Conservation (phyloP, 2,888 invertebrate species). For the Orthosia cruda region DNA sequence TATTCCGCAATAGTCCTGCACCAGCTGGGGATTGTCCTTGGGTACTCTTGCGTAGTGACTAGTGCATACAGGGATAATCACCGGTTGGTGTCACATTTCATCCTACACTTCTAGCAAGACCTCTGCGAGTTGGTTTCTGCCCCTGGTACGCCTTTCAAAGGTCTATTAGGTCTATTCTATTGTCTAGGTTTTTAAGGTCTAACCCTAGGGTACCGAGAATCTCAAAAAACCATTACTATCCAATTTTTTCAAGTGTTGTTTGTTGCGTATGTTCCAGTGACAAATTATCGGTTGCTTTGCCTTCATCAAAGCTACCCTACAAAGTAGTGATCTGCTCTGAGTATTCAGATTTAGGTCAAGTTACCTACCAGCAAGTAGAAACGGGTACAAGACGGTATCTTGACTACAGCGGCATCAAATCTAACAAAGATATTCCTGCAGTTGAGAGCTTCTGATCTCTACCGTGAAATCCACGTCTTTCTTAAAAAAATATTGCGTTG, state of each 20-base stretch:
- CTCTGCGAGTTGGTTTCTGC: too few relatives aligned
- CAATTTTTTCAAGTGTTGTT: not conserved
- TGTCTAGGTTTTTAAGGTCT: too few relatives aligned
- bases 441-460: slow-evolving; percentile 6
- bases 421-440: not conserved
- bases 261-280: not conserved
- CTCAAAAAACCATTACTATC: too few relatives aligned
- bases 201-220: too few relatives aligned
- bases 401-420: not conserved
- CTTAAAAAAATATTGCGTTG: not conserved
- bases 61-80: too few relatives aligned
- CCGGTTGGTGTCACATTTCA: too few relatives aligned
- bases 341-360: slow-evolving; percentile 26
- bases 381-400: slow-evolving; percentile 11
- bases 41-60: too few relatives aligned
- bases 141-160: too few relatives aligned
- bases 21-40: too few relatives aligned
- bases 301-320: not conserved
- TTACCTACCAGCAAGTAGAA: not conserved
- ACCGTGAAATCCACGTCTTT: not conserved
- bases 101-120: too few relatives aligned
- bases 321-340: not conserved
- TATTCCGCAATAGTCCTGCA: too few relatives aligned
- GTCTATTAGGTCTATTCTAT: too few relatives aligned
- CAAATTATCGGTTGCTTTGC: not conserved